Evolutionary conservation across 2,797 vertebrate species (phyloP).

Genomic region (Euphonia xanthogaster): DNA sequence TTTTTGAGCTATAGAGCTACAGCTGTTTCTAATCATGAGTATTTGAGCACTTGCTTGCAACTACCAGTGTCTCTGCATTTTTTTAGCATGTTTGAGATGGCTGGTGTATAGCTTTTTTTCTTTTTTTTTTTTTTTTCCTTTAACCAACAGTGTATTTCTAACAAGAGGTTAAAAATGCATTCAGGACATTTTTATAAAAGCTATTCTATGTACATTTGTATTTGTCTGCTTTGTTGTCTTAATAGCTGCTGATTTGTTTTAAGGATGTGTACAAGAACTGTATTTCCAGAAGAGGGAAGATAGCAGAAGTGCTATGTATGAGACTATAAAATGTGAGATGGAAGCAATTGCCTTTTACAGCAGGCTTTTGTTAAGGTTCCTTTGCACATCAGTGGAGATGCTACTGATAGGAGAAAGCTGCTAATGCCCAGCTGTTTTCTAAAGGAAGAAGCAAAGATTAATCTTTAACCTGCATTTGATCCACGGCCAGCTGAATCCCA

Average conservation of each 20-base stretch:
- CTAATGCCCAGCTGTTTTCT: neutral
- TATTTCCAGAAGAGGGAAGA: neutral
- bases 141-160: neutral
- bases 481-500: neutral
- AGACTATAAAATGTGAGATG: neutral
- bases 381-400: constrained; percentile 5
- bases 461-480: neutral
- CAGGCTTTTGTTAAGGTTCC: neutral
- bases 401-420: neutral
- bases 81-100: neutral
- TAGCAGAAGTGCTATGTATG: neutral
- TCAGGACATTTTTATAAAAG: neutral
- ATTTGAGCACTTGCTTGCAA: constrained; percentile 20
- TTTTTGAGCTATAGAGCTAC: neutral
- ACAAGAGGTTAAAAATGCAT: constrained; percentile 6
- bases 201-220: neutral
- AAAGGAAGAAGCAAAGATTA: neutral
- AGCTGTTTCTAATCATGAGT: neutral
- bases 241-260: constrained; percentile 7
- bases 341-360: neutral
- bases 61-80: neutral
- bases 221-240: constrained; percentile 27
- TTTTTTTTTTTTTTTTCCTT: neutral
- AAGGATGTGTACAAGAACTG: neutral
- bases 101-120: neutral